Evolutionary conservation across 2,113 vertebrate species (phyloP).

Genomic region (Hippocampus barbouri): DNA sequence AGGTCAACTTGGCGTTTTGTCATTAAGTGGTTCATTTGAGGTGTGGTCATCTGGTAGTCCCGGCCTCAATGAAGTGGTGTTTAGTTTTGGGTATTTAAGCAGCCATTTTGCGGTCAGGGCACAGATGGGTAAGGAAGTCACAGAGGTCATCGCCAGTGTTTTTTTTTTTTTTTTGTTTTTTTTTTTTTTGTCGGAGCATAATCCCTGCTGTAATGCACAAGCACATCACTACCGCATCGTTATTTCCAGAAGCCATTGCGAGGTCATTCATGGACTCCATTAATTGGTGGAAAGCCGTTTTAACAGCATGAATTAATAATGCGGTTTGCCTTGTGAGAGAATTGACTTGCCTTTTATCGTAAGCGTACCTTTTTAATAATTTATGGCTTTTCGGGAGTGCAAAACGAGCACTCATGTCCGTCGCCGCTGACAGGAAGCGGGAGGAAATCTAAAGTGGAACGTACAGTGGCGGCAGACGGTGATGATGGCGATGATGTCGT

Average conservation of each 20-base stretch:
- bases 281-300: slow-evolving; percentile 81
- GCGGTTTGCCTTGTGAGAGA: slow-evolving; percentile 64
- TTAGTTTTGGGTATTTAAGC: slow-evolving; percentile 5
- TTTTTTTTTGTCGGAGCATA: slow-evolving; percentile 66
- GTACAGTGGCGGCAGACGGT: not conserved
- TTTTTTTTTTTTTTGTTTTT: slow-evolving; percentile 48
- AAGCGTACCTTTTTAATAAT: slow-evolving; percentile 79
- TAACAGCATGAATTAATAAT: slow-evolving; percentile 84
- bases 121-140: slow-evolving; percentile 49
- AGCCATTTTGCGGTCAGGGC: slow-evolving; percentile 53
- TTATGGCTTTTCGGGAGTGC: slow-evolving; percentile 75
- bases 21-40: not conserved
- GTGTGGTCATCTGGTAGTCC: not conserved
- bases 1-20: not conserved
- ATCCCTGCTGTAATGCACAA: slow-evolving; percentile 66
- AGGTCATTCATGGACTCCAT: slow-evolving; percentile 69
- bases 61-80: not conserved
- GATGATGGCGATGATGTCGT: slow-evolving; percentile 12
- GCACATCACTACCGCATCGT: slow-evolving; percentile 36
- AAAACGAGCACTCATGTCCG: slow-evolving; percentile 57
- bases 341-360: slow-evolving; percentile 76
- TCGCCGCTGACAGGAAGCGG: slow-evolving; percentile 38
- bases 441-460: slow-evolving; percentile 44
- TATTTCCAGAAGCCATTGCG: slow-evolving; percentile 66
- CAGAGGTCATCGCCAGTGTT: slow-evolving; percentile 8